Base-by-base conservation (phyloP, 2,113 vertebrate species). In the Poecilia latipinna region DNA sequence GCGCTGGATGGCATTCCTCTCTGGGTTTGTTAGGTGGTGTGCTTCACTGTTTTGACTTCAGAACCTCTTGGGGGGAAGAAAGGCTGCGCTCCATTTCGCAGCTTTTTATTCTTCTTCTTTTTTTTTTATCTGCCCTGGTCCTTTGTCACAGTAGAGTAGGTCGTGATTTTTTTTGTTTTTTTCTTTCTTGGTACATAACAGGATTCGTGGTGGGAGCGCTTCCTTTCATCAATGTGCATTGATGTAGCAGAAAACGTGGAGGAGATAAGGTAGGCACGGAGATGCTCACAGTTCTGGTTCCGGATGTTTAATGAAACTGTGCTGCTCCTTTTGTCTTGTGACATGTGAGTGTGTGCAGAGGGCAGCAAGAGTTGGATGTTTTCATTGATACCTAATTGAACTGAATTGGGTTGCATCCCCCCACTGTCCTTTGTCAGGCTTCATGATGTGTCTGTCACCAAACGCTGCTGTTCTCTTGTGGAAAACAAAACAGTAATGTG, bases 191-290 rank as follows among this genome's bases (percentile, higher is more conserved):
- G 87, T 87, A 81, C 77, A 84, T 66, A 90, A 87, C 84, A 69
- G 80, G 83, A 88, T 93, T 93, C 88, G 68, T 82, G 90, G 90
- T 88, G 93, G 92, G 84, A 86, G 88, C 86, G 83, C 86, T 84
- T 91, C 82, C 91, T 87, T 89, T 87, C 87, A 90, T 94, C 92
- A 93, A 93, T 91, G 94, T 94, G 91, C 90, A 91, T 95, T 94
- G 90, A 94, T 94, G 94, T 93, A 93, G 91, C 91, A 82, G 93
- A 86, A 92, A 92, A 87, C 92, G 93, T 92, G 92, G 88, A 94
- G 90, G 92, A 94, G 94, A 95, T 93, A 94, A 95, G 94, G 95
- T 95, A 83, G 89, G 94, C 82, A 33, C 31, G 22, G 10, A 61
- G 61, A 65, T 33, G 57, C 62, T 24, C 48, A 54, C 26, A n/a